These are phyloP conservation scores for Rugalucina vietnamica DNA, from an alignment of 2,888 invertebrate species.

Conservation along the genomic window DNA sequence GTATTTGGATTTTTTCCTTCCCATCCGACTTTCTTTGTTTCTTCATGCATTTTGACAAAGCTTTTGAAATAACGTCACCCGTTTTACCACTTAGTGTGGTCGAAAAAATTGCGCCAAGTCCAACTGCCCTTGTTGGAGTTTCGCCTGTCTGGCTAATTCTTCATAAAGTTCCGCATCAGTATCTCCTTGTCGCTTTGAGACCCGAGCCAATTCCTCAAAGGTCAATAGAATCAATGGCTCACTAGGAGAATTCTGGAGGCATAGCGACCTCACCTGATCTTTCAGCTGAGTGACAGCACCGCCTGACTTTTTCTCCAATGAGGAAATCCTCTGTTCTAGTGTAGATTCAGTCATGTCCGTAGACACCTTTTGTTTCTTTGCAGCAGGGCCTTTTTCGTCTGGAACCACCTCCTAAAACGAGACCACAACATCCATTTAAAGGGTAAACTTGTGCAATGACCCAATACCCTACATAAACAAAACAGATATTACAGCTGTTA, in stretches of 20 bases:
- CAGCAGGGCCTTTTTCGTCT: no score
- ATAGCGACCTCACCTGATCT: not conserved
- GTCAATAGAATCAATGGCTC: not conserved
- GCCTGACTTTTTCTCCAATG: not conserved
- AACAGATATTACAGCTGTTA: no score
- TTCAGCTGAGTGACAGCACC: not conserved
- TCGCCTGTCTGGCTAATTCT: not conserved
- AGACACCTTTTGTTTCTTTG: no score
- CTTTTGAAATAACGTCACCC: not conserved
- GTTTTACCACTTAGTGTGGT: not conserved
- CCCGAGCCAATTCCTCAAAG: not conserved
- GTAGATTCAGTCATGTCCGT: no score
- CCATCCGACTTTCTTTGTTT: not conserved
- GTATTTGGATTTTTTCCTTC: not conserved
- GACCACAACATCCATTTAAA: no score
- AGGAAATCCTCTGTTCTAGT: no score
- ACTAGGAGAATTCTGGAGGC: not conserved
- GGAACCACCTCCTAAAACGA: no score
- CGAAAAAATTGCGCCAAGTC: not conserved
- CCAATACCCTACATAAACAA: no score
- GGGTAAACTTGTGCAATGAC: no score
- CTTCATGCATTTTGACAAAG: not conserved
- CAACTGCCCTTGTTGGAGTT: not conserved
- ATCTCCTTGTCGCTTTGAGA: not conserved
- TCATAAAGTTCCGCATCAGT: not conserved